Conservation (phyloP, 2,888 invertebrate genomes). For the Drosophila paramelanica region DNA sequence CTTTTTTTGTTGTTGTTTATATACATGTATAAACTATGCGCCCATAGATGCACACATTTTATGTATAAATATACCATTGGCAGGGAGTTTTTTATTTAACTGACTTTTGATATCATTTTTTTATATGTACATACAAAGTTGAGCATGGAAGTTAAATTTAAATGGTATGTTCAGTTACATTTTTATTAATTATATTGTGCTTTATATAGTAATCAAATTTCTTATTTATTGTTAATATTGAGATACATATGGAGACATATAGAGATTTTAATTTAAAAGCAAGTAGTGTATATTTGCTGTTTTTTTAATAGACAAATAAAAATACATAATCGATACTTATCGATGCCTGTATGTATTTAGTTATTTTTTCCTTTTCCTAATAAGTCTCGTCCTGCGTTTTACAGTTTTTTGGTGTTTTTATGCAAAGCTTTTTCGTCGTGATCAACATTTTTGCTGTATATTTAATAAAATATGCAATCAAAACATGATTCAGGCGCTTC, state of each 20-base stretch:
- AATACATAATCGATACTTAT: background rate
- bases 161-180: too few species aligned
- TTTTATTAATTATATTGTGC: too few species aligned
- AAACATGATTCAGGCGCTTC: conserved; percentile 3
- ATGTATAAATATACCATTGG: conserved; percentile 30
- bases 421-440: conserved; percentile 5
- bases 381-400: background rate
- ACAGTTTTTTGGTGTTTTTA: too few species aligned
- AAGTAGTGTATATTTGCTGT: too few species aligned
- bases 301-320: too few species aligned
- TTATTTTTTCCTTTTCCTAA: background rate
- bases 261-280: too few species aligned
- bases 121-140: background rate
- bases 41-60: conserved; percentile 18
- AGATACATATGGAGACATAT: too few species aligned
- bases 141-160: too few species aligned
- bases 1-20: conserved; percentile 3
- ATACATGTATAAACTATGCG: conserved; percentile 18
- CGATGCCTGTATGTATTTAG: background rate
- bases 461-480: conserved; percentile 7
- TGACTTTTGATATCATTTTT: conserved; percentile 7
- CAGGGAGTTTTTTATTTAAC: conserved; percentile 28
- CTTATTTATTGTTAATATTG: too few species aligned
- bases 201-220: too few species aligned
- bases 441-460: conserved; percentile 6